Base-by-base conservation (phyloP, 1,140 invertebrate genomes). In the Lasioglossum baleicum region DNA sequence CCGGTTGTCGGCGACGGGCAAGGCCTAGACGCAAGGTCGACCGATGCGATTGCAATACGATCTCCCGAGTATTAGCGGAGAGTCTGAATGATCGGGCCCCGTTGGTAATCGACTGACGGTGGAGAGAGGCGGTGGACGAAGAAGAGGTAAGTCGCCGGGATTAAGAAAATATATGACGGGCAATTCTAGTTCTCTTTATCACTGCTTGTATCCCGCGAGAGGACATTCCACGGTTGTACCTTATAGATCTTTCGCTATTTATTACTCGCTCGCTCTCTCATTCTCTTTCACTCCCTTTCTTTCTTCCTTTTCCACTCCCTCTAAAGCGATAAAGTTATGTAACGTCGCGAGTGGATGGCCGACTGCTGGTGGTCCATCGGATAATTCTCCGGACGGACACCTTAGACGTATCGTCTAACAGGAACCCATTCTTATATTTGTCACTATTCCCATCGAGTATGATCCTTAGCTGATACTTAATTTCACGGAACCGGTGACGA, bases 1-100 rank as follows among this genome's bases (percentile, higher is more conserved):
- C 76, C 70, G 76, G 61, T 79, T 79, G 70, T 17, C 5, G 53
- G 31, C 31, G 48, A 22, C 44, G 13, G 44, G 8, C 60, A 61
- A 63, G 35, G 44, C 60, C 40, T 56, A 79, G 61, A 22, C 44
- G 44, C 70, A 79, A 79, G 61, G 70, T 73, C 76, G 61, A 2
- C 20, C 35, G 11, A 15, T 8, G 15, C 64, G 22, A 64, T 42
- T 48, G 42, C 42, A n/a, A 26, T n/a, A 48, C 40, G 35, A 40
- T 70, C 58, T 70, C 20, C 26, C 26, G 7, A 8, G 20, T 48
- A 67, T 44, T 22, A 51, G n/a, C 10, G 65, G n/a, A 48, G 65
- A 48, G 65, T 26, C 42, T 26, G 65, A 67, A 48, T 42, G 51
- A 58, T 58, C 22, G 48, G 2, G 17, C 2, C 26, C 7, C 26